Evolutionary conservation across 23 tunicate genomes (phyloP), one percentile per base, ranked within the genome.

Genomic region (Halocynthia aurantium): DNA sequence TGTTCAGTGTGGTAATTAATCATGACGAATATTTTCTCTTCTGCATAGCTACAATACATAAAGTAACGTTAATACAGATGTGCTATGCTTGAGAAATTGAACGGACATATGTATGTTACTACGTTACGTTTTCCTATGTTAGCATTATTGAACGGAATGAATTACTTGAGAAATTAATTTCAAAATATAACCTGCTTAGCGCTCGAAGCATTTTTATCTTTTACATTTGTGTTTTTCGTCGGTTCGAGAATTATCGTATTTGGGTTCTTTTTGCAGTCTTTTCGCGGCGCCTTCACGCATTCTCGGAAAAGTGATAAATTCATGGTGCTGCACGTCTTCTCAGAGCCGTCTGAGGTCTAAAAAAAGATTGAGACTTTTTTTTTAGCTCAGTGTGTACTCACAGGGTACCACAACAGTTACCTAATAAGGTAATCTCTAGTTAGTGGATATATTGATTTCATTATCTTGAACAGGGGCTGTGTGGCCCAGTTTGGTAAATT

Each of bases 181-280:
- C 1, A n/a, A n/a, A 12, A 20, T 31, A n/a, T n/a, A 20, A 55
- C 53, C 55, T 50, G 10, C 20, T 81, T 81, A 7, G 21, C 52
- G 19, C 53, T 81, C 22, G 50, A 21, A 40, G 55, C 56, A 2
- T 77, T 71, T 56, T 70, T 55, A 8, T 72, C 52, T 7, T 71
- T 22, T 13, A 64, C 18, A 6, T 57, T 65, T 22, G 50, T n/a
- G n/a, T n/a, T n/a, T n/a, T n/a, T n/a, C n/a, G n/a, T 6, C 5
- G 76, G 62, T 70, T 85, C 90, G 31, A 85, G 81, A 7, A 77
- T 40, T 12, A 85, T 52, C 44, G 84, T 85, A 55, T 73, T 52
- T 31, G 81, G 90, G 56, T 76, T 85, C 51, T 85, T 85, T 57
- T 85, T 80, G 10, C 66, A 74, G 65, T 85, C 84, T 18, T 80